Percentiles rank a stretch among this genome's conserved stretches.
These are phyloP conservation scores for Pemphigus obesinymphae DNA, from an alignment of 1,140 invertebrate genomes.

Conservation along the genomic window DNA sequence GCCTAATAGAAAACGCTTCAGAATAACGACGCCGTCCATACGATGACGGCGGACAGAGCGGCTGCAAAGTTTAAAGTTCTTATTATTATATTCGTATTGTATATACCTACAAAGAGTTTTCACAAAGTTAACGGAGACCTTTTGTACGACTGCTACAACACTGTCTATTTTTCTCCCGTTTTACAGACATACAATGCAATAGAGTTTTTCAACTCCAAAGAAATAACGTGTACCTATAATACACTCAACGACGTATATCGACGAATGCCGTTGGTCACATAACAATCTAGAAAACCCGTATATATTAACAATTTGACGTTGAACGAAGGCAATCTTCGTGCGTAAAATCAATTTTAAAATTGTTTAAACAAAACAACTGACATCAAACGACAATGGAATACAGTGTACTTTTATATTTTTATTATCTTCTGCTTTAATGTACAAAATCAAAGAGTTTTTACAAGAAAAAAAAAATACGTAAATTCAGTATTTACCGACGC, in stretches of 20 bases:
- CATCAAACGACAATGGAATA: neutral
- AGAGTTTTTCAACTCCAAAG: neutral
- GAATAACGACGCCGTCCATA: neutral
- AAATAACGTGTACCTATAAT: neutral
- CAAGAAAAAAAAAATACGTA: too few species aligned
- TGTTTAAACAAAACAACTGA: neutral
- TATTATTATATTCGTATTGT: too few species aligned
- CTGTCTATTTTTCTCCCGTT: neutral
- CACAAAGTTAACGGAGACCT: neutral
- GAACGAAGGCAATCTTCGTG: neutral
- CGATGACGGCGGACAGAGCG: neutral
- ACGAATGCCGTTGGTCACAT: neutral
- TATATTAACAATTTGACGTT: neutral
- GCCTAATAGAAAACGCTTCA: neutral
- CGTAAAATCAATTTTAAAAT: neutral
- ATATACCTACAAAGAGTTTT: neutral
- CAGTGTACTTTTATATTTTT: too few species aligned
- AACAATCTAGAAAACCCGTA: neutral
- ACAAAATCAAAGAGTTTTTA: too few species aligned
- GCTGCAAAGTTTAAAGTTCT: too few species aligned
- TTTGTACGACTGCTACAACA: neutral
- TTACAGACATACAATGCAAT: neutral
- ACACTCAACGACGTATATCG: too few species aligned
- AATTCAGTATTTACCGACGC: too few species aligned
- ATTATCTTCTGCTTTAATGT: too few species aligned